phyloP scores from a whole-genome alignment of 2,888 invertebrate species.

The Monoplex corrugatus region DNA sequence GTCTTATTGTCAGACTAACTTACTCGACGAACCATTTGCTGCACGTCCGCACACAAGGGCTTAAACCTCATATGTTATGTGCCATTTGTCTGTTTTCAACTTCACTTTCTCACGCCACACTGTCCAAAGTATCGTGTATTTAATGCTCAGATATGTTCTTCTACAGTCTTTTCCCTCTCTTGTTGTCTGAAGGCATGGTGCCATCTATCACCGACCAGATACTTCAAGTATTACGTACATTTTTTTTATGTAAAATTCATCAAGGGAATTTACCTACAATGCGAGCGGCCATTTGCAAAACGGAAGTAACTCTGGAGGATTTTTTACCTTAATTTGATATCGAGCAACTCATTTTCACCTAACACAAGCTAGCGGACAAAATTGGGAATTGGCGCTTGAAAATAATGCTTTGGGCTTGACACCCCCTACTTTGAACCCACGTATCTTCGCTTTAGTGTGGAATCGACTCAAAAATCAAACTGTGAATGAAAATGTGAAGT shows the following conservation, averaged over 20 bases:
- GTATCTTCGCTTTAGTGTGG: slow-evolving; percentile 16
- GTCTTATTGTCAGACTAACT: too few species aligned
- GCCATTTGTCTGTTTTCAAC: too few species aligned
- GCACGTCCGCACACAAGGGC: too few species aligned
- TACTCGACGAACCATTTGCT: too few species aligned
- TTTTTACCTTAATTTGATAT: background rate
- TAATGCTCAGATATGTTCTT: background rate
- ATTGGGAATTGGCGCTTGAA: background rate
- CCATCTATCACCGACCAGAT: background rate
- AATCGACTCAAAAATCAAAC: slow-evolving; percentile 1
- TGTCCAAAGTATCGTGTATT: background rate
- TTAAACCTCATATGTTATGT: too few species aligned
- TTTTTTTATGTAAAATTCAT: background rate
- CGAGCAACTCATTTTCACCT: background rate
- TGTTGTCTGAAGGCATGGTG: background rate
- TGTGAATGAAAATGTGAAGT: slow-evolving; percentile 15
- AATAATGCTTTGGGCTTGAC: background rate
- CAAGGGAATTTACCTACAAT: background rate
- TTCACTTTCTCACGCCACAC: background rate
- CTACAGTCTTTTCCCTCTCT: background rate
- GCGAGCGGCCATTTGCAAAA: slow-evolving; percentile 3
- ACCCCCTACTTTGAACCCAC: slow-evolving; percentile 2
- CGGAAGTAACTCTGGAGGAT: background rate
- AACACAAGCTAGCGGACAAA: background rate
- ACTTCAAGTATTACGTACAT: background rate